Evolutionary conservation across 2,113 vertebrate species (phyloP).

Genomic region (Strix uralensis): DNA sequence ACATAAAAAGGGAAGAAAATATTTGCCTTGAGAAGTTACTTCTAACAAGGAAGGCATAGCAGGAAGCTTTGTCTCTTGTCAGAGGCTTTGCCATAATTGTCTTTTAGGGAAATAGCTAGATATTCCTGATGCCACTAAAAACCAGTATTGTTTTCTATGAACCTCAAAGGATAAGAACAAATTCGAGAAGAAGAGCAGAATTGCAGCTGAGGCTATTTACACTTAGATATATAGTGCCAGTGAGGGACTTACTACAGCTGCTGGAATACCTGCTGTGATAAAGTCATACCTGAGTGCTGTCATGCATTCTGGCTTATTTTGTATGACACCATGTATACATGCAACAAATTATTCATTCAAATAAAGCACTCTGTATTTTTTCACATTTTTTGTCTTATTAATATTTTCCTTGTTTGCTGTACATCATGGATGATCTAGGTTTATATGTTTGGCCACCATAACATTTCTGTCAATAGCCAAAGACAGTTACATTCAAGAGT

Average conservation of each 20-base stretch:
- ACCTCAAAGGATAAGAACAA: neutral
- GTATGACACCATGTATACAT: neutral
- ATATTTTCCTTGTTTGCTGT: neutral
- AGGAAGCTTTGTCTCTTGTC: neutral
- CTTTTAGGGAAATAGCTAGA: neutral
- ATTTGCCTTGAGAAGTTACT: neutral
- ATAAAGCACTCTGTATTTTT: neutral
- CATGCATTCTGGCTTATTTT: neutral
- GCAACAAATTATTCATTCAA: neutral
- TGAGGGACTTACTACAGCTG: neutral
- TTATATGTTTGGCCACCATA: neutral
- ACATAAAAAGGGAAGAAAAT: neutral
- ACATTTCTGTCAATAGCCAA: neutral
- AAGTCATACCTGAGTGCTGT: neutral
- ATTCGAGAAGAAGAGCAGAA: neutral
- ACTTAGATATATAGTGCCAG: neutral
- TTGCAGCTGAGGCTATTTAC: neutral
- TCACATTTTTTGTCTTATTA: neutral
- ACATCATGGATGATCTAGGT: neutral
- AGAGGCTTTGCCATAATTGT: neutral
- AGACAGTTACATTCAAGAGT: neutral
- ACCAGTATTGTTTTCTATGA: neutral
- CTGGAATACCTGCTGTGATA: neutral
- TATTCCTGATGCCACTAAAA: neutral
- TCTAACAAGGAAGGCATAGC: neutral